Base-by-base conservation (phyloP, 2,797 vertebrate genomes). In the Phoxinus dragarum region DNA sequence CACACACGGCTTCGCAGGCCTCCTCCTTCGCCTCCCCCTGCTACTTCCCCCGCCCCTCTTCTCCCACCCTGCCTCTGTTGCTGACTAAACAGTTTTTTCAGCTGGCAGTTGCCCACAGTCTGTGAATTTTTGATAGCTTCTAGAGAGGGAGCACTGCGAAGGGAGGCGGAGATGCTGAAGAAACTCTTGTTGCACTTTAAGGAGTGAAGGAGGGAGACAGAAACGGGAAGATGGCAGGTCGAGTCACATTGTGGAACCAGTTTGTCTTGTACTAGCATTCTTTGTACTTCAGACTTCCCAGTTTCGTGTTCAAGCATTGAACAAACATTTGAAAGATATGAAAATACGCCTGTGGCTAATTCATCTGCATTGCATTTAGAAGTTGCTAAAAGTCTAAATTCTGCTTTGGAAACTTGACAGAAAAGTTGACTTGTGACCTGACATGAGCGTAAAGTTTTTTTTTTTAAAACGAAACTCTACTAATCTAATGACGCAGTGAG, bases 1-100 rank as follows among this genome's bases (percentile, higher is more conserved):
- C 83, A 77, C 68, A 61, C n/a, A 56, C 47, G 16, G 88, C 83
- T 85, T 86, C 82, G 86, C 74, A 73, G 82, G 74, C 85, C 80
- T 83, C 86, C 47, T 86, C 61, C 88, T 77, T 79, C 87, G 81
- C 64, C 34, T 82, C 83, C 78, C 71, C 64, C 84, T 40, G 36
- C 68, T 80, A 27, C 86, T 64, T 84, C 1, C 80, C 52, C 86
- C 84, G 81, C 79, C 86, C 88, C 90, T 84, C 85, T 85, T 88
- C 90, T 88, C 76, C 54, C 90, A 89, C 71, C 78, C 84, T 83
- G 84, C 67, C 91, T 84, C 87, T 90, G 91, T 90, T 93, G 94
- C 94, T 95, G 95, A 95, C 95, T 95, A 94, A 94, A 96, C 96
- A 94, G 90, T 94, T 95, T 91, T 94, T 93, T 95, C 94, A 95